Evolutionary conservation across 2,113 vertebrate genomes (phyloP).

Genomic region (Hypanus sabinus): DNA sequence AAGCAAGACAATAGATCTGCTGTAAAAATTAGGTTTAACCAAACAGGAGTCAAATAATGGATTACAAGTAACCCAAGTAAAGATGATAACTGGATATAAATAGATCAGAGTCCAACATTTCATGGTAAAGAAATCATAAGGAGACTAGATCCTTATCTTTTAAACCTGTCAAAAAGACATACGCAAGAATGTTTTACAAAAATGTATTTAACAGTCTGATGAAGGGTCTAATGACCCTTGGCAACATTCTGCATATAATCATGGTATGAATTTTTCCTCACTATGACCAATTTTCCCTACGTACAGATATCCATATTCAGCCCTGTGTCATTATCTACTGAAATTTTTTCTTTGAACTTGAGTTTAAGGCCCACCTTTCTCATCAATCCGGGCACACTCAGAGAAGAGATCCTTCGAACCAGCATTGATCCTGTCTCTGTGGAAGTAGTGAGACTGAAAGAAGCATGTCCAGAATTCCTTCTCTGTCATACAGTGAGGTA

Average conservation of each 20-base stretch:
- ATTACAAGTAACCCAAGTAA: neutral
- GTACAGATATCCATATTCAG: neutral
- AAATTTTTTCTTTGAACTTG: neutral
- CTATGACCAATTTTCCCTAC: neutral
- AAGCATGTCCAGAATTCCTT: conserved; percentile 97
- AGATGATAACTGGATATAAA: neutral
- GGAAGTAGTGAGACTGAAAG: conserved; percentile 98
- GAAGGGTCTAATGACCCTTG: too few relatives aligned
- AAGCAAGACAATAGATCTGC: neutral
- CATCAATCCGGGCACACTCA: conserved; percentile 95
- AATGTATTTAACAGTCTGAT: too few relatives aligned
- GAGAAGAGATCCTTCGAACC: conserved; percentile 93
- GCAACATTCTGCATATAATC: too few relatives aligned
- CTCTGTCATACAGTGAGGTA: conserved; percentile 92
- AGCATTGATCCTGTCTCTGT: conserved; percentile 88
- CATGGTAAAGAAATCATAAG: neutral
- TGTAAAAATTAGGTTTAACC: neutral
- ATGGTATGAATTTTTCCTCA: too few relatives aligned
- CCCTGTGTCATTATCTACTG: neutral
- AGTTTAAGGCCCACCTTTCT: conserved; percentile 68
- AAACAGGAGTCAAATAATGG: neutral
- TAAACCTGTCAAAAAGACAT: neutral
- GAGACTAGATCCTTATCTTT: neutral
- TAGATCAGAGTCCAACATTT: neutral
- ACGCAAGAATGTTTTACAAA: too few relatives aligned